Evolutionary conservation across 1,140 invertebrate genomes (phyloP), one percentile per base, ranked within the genome.

Genomic region (Leptinotarsa undecemlineata): DNA sequence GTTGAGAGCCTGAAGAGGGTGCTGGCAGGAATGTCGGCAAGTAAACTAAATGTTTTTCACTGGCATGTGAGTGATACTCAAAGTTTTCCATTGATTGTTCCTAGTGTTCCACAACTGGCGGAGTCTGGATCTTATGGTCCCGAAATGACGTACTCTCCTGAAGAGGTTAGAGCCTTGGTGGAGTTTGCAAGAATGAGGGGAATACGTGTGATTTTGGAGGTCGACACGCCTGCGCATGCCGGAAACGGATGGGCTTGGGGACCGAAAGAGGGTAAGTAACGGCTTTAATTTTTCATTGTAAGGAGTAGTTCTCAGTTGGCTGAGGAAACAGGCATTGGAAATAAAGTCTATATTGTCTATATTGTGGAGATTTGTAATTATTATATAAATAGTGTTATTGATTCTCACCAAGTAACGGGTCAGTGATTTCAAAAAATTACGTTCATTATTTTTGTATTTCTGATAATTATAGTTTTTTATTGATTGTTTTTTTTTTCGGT

Each of bases 31-130:
- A 93, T 96, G 90, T 90, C 91, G 3, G 88, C 92, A 17, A 89
- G 89, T 72, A 96, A 96, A 85, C 86, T 96, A 68, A 96, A 96
- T 85, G 91, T 93, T 11, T 91, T 96, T 71, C 94, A 96, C 84
- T 95, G 93, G 93, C 94, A 96, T 81, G 88, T 93, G 0, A 94
- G 93, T 3, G 94, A 95, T 82, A 91, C 91, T 0, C 94, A 96
- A 79, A 94, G 93, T 80, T 95, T 95, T 84, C 94, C 94, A 0
- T 88, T 95, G 76, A 85, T 90, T 48, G 88, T 92, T 4, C 87
- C 89, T 15, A 87, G 89, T 72, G 89, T 91, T 42, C 94, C 94
- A 0, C 87, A 92, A 77, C 85, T 96, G 81, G 88, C 90, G 1
- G 89, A 90, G 74, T 91, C 91, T 77, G 94, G 94, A 17, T 92